Evolutionary conservation across 1,140 invertebrate genomes (phyloP), one percentile per base, ranked within the genome.

Genomic region (Drosophila sulfurigaster): DNA sequence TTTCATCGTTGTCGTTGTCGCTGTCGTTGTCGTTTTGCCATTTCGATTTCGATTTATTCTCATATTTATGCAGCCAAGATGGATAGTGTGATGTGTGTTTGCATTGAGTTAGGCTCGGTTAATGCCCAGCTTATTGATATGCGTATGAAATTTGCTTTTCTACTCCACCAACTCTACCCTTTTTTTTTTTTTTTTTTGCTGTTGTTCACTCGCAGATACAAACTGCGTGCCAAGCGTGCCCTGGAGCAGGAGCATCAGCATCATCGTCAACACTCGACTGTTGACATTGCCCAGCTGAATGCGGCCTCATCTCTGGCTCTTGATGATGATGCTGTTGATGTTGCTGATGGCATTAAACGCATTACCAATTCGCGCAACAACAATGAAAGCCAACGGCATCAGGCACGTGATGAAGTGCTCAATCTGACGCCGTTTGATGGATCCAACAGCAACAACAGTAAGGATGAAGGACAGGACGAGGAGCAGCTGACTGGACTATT

Each of bases 31-130:
- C 20, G 64, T 25, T 25, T 25, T 25, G 3, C 20, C 3, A 79
- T 79, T 82, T 79, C 59, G 67, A 77, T 79, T 85, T 85, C 66
- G 62, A 83, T 83, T 81, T 57, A 57, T 83, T 82, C 75, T 65
- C 70, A 59, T 86, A 88, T 87, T 79, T 79, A 78, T 75, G 65
- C 63, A 58, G 38, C 58, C 74, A 82, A 74, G 72, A 82, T 69
- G 75, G 74, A 86, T 86, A 20, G 48, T 45, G 41, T 65, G 52
- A 25, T 45, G 45, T 41, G 63, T 54, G 51, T 72, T 45, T 72
- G 66, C 28, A 62, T 60, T 67, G 38, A 66, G 48, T 65, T 51
- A 48, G 65, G 58, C 52, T 20, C 15, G 51, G 54, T 49, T 65
- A 49, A 71, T 71, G 49, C 58, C 52, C 28, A 49, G 46, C 57